Percentiles rank a stretch among this genome's conserved stretches.
These are phyloP conservation scores for Picus viridis DNA, from an alignment of 2,797 vertebrate genomes.

Conservation along the genomic window DNA sequence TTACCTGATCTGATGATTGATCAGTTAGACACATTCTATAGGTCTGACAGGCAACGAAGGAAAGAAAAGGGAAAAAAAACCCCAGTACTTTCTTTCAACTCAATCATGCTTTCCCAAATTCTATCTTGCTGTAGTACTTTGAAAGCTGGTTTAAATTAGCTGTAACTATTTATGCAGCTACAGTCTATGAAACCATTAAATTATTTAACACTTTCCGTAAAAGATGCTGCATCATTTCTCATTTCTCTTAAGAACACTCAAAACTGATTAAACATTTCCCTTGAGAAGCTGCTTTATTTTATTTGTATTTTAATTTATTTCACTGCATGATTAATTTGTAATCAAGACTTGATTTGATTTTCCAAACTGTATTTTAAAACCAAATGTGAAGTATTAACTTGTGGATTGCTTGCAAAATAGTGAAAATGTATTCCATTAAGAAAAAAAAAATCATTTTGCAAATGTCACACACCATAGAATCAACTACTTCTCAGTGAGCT, in stretches of 20 bases:
- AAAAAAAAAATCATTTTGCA: conserved; percentile 27
- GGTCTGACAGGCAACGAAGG: not conserved
- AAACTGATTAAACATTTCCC: conserved; percentile 38
- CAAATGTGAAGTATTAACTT: conserved; percentile 28
- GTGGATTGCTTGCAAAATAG: conserved; percentile 30
- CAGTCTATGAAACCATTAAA: not conserved
- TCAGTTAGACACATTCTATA: not conserved
- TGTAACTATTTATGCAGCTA: not conserved
- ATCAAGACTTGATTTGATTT: conserved; percentile 67
- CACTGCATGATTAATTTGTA: conserved; percentile 57
- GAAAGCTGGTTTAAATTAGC: conserved; percentile 45
- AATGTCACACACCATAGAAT: conserved; percentile 17
- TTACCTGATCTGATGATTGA: not conserved
- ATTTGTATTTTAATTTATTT: conserved; percentile 58
- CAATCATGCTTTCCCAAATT: not conserved
- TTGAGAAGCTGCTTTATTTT: conserved; percentile 44
- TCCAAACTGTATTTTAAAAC: conserved; percentile 58
- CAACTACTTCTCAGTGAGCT: not conserved
- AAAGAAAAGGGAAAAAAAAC: not conserved
- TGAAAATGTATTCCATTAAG: conserved; percentile 41
- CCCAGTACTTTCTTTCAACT: not conserved
- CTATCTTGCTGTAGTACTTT: conserved; percentile 1
- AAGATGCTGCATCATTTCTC: conserved; percentile 17
- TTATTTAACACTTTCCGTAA: conserved; percentile 35
- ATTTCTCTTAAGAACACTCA: conserved; percentile 37